Conservation (phyloP, 2,888 invertebrate genomes). For the Andrena chrysosceles region DNA sequence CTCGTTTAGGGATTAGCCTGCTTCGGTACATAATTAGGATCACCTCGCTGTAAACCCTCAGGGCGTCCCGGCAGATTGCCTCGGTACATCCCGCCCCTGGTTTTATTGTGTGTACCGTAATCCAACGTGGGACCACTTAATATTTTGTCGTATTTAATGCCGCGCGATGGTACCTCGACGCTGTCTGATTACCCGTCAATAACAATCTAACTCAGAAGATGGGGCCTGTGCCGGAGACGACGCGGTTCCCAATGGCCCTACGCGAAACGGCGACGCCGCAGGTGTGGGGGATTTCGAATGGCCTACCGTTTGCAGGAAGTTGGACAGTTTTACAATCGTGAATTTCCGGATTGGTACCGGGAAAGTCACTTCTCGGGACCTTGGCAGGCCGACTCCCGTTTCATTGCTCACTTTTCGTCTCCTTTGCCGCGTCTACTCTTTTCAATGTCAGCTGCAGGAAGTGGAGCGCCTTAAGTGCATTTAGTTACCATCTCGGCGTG, state of each 20-base stretch:
- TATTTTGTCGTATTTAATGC: neutral
- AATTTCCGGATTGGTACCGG: slow-evolving; percentile 10
- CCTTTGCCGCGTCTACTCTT: neutral
- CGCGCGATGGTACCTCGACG: neutral
- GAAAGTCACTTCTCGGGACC: slow-evolving; percentile 15
- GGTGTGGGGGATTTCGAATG: neutral
- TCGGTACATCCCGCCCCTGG: neutral
- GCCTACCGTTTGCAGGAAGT: neutral
- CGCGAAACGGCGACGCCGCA: neutral
- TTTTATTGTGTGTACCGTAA: neutral
- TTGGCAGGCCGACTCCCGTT: neutral
- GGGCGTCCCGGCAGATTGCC: neutral
- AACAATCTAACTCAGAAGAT: slow-evolving; percentile 8
- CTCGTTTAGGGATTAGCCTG: slow-evolving; percentile 13
- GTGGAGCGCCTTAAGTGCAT: neutral
- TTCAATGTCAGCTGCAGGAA: neutral
- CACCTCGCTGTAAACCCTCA: neutral
- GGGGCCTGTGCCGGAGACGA: neutral
- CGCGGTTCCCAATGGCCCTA: neutral
- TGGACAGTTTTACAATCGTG: slow-evolving; percentile 4
- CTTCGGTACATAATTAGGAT: slow-evolving; percentile 27
- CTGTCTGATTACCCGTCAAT: slow-evolving; percentile 12
- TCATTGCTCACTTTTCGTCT: neutral
- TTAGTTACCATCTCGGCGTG: neutral
- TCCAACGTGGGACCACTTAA: neutral